Base-by-base conservation (phyloP, 92 coral and sea anemone genomes). In the Siderastrea radians region DNA sequence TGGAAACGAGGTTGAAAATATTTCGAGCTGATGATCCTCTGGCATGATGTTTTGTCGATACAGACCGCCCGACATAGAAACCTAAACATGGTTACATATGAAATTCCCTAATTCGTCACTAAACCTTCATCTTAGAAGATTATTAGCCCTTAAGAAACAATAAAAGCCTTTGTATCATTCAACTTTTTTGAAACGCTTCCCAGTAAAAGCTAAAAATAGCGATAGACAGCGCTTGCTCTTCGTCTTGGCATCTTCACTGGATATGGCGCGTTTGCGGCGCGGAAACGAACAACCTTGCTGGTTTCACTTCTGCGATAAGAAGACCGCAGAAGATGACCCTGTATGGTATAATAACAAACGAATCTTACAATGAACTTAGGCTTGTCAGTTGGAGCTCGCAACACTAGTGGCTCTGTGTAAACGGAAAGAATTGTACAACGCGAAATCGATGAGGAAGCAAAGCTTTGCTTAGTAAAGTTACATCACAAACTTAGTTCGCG, bases 361-460 rank as follows among this genome's bases (percentile, higher is more conserved):
- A 48, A 49, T 58, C 74, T 64, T 15, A 73, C 51, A 60, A 26
- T 3, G 80, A 74, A 7, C 45, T 74, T 8, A 51, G 43, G 63
- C 55, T 53, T 43, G 65, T 71, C 78, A 58, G 45, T 58, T 69
- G 55, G 68, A 82, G 78, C 69, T 46, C 58, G 71, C 45, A 45
- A 55, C 58, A 55, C 44, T 59, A 57, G 7, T 60, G 12, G 63
- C 59, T n/a, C 46, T 47, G 60, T 17, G 86, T 82, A 71, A 71
- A 70, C 67, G 78, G 52, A 58, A 48, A 79, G 59, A 49, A 64
- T 48, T 19, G 60, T 47, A 79, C 57, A 68, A 70, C 77, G 65
- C 63, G 77, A 74, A 82, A 82, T 58, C 86, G 67, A 82, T 70
- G 69, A 82, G 86, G 86, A 82, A 71, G 86, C 86, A 55, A 74